A percentile compares a stretch with the other conserved stretches of the same genome.
These are phyloP conservation scores for Listronotus bonariensis DNA, from an alignment of 1,140 invertebrate species.

Conservation along the genomic window DNA sequence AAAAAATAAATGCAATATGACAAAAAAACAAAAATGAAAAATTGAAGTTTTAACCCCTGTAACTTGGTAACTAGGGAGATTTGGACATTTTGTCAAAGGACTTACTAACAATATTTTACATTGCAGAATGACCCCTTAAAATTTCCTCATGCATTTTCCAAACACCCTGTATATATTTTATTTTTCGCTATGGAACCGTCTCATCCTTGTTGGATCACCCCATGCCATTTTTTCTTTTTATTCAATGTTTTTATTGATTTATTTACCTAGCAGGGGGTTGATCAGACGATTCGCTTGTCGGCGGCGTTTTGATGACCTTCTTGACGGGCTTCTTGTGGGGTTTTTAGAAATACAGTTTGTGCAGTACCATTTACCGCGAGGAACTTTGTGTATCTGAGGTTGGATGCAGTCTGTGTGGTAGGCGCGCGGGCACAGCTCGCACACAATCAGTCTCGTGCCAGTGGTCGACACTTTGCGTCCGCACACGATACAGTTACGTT, in stretches of 20 bases:
- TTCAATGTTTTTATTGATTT: slow-evolving; percentile 17
- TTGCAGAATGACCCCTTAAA: too few species aligned
- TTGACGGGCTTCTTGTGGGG: slow-evolving; percentile 67
- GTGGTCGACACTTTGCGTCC: slow-evolving; percentile 69
- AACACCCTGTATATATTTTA: too few species aligned
- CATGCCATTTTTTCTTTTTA: too few species aligned
- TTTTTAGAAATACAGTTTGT: slow-evolving; percentile 79
- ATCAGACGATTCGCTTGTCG: slow-evolving; percentile 63
- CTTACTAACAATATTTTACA: too few species aligned
- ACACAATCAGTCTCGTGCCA: slow-evolving; percentile 77
- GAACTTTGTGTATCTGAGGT: slow-evolving; percentile 82
- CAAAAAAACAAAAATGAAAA: too few species aligned
- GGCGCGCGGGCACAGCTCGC: slow-evolving; percentile 86
- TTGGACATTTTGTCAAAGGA: too few species aligned
- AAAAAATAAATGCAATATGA: too few species aligned
- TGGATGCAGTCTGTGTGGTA: slow-evolving; percentile 93
- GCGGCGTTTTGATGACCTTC: slow-evolving; percentile 44
- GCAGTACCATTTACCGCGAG: slow-evolving; percentile 87
- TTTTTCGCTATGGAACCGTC: too few species aligned
- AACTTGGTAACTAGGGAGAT: too few species aligned
- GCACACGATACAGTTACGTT: slow-evolving; percentile 87
- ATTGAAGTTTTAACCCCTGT: too few species aligned
- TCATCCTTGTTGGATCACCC: too few species aligned
- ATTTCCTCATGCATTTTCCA: too few species aligned
- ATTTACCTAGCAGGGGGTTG: slow-evolving; percentile 65